These are phyloP conservation scores for Ephestia elutella DNA, from an alignment of 1,140 invertebrate species.

Conservation along the genomic window DNA sequence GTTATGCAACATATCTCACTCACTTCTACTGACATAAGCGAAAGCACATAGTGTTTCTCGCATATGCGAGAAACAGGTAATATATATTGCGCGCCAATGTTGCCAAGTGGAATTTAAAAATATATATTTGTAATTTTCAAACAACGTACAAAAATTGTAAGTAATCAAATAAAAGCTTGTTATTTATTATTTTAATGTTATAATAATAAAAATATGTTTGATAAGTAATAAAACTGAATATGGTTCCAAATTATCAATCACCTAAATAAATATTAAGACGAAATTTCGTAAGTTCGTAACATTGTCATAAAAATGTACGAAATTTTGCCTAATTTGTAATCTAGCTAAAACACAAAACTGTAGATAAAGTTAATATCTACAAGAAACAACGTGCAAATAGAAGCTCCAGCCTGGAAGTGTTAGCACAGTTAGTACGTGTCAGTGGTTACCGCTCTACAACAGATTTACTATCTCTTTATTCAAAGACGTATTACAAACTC, in stretches of 20 bases:
- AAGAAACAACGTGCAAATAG: constrained; percentile 14
- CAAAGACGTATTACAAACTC: constrained; percentile 15
- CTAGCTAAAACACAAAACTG: background rate
- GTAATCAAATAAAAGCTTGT: background rate
- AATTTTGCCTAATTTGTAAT: background rate
- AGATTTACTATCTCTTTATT: constrained; percentile 26
- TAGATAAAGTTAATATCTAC: background rate
- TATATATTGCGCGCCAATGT: no score
- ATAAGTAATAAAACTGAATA: background rate
- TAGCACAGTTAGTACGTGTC: constrained; percentile 47
- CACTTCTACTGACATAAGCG: no score
- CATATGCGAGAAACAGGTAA: no score
- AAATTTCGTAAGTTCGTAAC: no score
- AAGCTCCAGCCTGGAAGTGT: constrained; percentile 30
- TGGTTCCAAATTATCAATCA: background rate
- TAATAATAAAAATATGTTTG: no score
- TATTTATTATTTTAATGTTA: no score
- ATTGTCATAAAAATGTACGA: no score
- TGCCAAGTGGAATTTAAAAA: no score
- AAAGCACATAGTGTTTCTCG: no score
- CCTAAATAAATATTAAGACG: background rate
- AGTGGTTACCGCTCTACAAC: constrained; percentile 11
- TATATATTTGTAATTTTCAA: no score
- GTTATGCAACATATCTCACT: no score
- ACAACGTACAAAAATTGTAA: no score